Conservation (phyloP, 2,888 invertebrate genomes). For the Amphimallon solstitiale region DNA sequence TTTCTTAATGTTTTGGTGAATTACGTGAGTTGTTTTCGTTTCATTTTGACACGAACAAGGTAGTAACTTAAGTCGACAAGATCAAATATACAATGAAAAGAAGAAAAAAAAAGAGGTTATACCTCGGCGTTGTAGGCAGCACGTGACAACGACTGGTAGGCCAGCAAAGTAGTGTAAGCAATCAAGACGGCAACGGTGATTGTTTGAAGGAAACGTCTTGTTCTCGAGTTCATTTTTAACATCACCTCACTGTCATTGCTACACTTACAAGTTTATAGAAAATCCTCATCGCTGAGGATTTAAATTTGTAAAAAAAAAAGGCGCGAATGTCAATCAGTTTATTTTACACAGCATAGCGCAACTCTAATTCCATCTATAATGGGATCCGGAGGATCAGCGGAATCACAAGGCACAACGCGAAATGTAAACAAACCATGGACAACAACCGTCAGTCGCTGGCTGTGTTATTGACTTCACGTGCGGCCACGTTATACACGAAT, state of each 20-base stretch:
- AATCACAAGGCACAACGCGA: background rate
- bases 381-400: background rate
- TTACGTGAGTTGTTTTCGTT: too few relatives aligned
- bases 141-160: conserved; percentile 59
- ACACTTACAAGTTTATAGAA: conserved; percentile 42
- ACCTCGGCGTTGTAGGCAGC: conserved; percentile 47
- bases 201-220: conserved; percentile 58
- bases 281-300: conserved; percentile 38
- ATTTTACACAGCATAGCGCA: background rate
- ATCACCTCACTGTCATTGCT: conserved; percentile 55
- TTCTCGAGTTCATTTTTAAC: conserved; percentile 57
- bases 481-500: conserved; percentile 52
- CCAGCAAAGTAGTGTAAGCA: conserved; percentile 57
- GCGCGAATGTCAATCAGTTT: background rate
- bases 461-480: conserved; percentile 27
- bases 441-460: conserved; percentile 42
- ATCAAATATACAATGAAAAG: too few relatives aligned
- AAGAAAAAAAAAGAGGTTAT: conserved; percentile 39
- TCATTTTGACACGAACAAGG: background rate
- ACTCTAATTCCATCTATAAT: conserved; percentile 7
- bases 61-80: background rate
- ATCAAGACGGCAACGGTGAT: conserved; percentile 56
- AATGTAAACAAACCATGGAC: conserved; percentile 32
- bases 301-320: background rate
- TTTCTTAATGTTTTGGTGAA: too few relatives aligned